A percentile compares a stretch with the other conserved stretches of the same genome.
phyloP scores from a whole-genome alignment of 2,888 invertebrate species.

The Pharmacophagus antenor region DNA sequence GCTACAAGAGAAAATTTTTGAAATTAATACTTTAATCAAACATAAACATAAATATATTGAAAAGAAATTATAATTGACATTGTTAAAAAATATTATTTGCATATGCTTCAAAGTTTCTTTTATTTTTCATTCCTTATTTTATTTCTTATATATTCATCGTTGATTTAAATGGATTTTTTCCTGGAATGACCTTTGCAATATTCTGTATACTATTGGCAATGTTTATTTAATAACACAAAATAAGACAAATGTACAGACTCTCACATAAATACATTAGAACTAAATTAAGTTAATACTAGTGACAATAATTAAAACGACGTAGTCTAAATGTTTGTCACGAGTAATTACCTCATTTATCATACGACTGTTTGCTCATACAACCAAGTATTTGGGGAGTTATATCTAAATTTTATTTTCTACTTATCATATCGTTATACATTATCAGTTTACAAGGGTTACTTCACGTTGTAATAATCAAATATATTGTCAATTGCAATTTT shows the following conservation, averaged over 20 bases:
- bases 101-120: too few species aligned
- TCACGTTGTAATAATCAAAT: background rate
- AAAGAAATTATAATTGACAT: too few species aligned
- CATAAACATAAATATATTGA: too few species aligned
- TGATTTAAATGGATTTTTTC: too few species aligned
- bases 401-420: background rate
- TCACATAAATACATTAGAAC: background rate
- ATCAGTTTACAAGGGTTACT: background rate
- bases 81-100: too few species aligned
- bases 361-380: background rate
- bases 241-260: background rate
- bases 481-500: too few species aligned
- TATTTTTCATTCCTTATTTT: too few species aligned
- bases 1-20: too few species aligned
- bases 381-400: background rate
- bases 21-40: too few species aligned
- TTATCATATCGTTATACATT: background rate
- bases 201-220: too few species aligned
- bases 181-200: too few species aligned
- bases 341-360: conserved; percentile 4
- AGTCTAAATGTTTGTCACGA: conserved; percentile 5
- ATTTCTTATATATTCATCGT: too few species aligned
- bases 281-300: background rate
- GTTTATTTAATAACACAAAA: background rate
- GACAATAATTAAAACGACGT: conserved; percentile 1